Conservation (phyloP, 1,140 invertebrate species). For the Ceratosolen fusciceps region DNA sequence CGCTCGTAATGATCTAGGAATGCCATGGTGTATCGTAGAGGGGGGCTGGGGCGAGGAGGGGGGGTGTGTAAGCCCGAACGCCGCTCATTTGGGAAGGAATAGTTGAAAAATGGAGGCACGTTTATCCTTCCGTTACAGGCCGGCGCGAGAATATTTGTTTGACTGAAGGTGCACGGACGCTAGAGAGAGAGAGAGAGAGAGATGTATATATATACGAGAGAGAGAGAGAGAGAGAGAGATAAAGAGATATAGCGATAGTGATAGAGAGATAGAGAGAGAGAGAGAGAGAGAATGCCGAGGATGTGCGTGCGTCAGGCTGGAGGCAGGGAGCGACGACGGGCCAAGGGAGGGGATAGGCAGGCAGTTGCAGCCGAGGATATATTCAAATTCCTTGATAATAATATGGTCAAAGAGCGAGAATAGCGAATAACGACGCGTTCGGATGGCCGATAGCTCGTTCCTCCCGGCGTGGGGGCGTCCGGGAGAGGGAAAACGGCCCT, state of each 20-base stretch:
- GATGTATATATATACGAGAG: not conserved
- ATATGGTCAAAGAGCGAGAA: not conserved
- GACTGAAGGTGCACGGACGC: too few relatives aligned
- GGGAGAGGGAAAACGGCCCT: not conserved
- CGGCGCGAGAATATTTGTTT: too few relatives aligned
- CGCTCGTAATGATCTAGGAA: too few relatives aligned
- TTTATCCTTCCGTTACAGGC: not conserved
- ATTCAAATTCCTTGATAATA: constrained; percentile 33
- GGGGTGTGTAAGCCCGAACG: too few relatives aligned
- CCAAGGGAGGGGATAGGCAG: not conserved
- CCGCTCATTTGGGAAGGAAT: not conserved
- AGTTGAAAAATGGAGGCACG: not conserved
- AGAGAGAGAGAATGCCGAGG: too few relatives aligned
- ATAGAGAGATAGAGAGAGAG: too few relatives aligned
- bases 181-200: not conserved
- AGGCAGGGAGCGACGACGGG: not conserved
- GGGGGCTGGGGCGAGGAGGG: too few relatives aligned
- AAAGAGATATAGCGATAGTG: too few relatives aligned
- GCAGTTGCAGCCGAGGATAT: not conserved
- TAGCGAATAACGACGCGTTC: not conserved
- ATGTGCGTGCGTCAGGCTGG: not conserved
- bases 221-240: not conserved
- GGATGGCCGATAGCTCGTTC: not conserved
- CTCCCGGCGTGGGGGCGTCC: not conserved
- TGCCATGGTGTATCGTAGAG: too few relatives aligned